Conservation (phyloP, 2,888 invertebrate genomes). For the Blastobasis lacticolella region DNA sequence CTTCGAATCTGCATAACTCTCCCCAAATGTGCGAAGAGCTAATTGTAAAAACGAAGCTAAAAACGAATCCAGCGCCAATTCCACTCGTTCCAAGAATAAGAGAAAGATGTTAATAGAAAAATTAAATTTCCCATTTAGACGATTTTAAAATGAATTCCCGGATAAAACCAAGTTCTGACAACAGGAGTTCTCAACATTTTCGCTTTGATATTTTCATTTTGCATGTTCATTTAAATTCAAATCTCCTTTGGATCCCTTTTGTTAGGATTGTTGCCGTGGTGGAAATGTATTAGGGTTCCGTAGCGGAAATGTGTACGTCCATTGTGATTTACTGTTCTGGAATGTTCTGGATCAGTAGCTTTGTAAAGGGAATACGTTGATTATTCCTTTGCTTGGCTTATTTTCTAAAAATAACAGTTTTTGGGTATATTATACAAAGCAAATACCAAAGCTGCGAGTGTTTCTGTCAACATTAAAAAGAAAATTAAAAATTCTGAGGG, state of each 20-base stretch:
- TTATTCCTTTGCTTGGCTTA: too few species aligned
- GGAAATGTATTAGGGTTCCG: neutral
- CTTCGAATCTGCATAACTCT: too few species aligned
- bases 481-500: too few species aligned
- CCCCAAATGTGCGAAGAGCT: too few species aligned
- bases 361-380: too few species aligned
- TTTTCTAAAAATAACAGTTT: too few species aligned
- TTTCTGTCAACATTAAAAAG: too few species aligned
- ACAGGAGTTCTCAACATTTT: slow-evolving; percentile 1
- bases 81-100: neutral
- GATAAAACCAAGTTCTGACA: neutral
- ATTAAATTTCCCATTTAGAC: neutral
- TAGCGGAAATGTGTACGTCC: neutral
- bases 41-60: too few species aligned
- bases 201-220: slow-evolving; percentile 8
- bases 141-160: neutral
- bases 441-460: too few species aligned
- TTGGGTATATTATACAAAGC: too few species aligned
- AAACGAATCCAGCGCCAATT: too few species aligned
- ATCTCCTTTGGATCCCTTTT: slow-evolving; percentile 17
- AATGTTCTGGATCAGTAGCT: neutral
- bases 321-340: neutral
- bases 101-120: neutral
- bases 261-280: slow-evolving; percentile 7
- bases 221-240: slow-evolving; percentile 22